Percentiles rank a stretch among this genome's conserved stretches.
Conservation (phyloP, 2,113 vertebrate genomes). For the Engraulis encrasicolus region DNA sequence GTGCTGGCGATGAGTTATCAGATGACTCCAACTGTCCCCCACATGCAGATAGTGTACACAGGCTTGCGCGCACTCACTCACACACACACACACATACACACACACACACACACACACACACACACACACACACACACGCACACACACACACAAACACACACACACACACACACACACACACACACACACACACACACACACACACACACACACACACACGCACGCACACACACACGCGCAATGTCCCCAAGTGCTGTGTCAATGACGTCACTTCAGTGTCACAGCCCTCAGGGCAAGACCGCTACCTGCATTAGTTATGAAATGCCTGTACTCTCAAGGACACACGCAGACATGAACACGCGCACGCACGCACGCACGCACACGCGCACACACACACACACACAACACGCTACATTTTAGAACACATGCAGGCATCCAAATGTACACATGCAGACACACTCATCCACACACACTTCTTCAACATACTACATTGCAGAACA, state of each 20-base stretch:
- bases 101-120: not conserved
- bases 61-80: no score
- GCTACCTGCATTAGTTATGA: not conserved
- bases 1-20: no score
- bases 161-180: no score
- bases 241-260: not conserved
- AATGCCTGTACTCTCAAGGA: not conserved
- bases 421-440: no score
- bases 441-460: not conserved
- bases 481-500: not conserved
- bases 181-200: not conserved
- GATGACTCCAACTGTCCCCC: no score
- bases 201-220: not conserved
- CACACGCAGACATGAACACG: not conserved
- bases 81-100: not conserved
- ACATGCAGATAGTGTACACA: no score
- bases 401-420: not conserved
- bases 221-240: not conserved
- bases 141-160: no score
- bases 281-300: not conserved
- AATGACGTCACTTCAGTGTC: not conserved
- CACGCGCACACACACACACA: not conserved
- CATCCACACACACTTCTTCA: not conserved
- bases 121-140: conserved; percentile 1
- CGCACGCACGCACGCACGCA: not conserved